Evolutionary conservation across 1,140 invertebrate species (phyloP), one percentile per base, ranked within the genome.

Genomic region (Stenopsyche tienmushanensis): DNA sequence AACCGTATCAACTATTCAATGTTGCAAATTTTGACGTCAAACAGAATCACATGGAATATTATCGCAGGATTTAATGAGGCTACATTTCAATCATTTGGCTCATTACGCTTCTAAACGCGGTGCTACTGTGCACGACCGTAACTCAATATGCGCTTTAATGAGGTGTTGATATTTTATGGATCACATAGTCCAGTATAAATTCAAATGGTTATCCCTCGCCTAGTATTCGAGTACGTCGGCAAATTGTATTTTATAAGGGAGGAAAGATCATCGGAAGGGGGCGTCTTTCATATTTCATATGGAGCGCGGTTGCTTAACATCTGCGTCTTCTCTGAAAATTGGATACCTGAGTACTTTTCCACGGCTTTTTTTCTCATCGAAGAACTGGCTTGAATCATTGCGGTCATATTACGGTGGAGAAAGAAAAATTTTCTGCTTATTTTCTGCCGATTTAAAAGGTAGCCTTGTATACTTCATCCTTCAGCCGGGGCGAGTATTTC

Each of bases 361-460:
- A 15, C 17, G 7, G 18, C 17, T 13, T 7, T 47, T 47, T 15
- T 47, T 5, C 44, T 47, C 29, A 7, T 13, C 29, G 29, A n/a
- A 34, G 29, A 5, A 5, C 10, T 15, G 44, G 44, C 10, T 17
- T 57, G 54, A 57, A 57, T 57, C 20, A 57, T 57, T 57, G 54
- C 54, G 54, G 54, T 57, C 54, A 25, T 57, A 39, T 57, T 26
- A 24, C 18, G 52, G 13, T 10, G n/a, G 18, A 3, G 52, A n/a
- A 34, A 34, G 52, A 54, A 54, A 54, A 54, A 50, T 50, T 21
- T 50, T 34, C 29, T 20, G 21, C 47, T 50, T 50, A 50, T 50
- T 50, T 50, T 21, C 47, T 21, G 18, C 21, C 47, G 47, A 54
- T 54, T 54, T 54, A 54, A 54, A 54, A 54, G 23, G 23, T 24